Evolutionary conservation across 2,797 vertebrate genomes (phyloP).

Genomic region (Sciurus vulgaris): DNA sequence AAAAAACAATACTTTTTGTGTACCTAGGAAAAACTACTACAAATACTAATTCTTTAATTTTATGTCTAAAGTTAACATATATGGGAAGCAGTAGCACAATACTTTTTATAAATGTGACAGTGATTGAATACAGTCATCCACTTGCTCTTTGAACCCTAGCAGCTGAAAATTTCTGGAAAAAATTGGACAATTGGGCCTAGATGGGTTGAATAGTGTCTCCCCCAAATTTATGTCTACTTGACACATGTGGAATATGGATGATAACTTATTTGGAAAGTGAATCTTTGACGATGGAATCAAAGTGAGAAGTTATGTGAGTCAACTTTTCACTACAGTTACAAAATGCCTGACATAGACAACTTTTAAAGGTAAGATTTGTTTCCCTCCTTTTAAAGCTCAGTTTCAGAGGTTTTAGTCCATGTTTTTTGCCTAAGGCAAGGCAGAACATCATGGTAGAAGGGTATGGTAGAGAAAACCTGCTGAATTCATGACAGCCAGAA

Average conservation of each 20-base stretch:
- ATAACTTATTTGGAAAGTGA: conserved; percentile 8
- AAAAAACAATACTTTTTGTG: conserved; percentile 63
- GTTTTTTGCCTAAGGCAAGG: too few relatives aligned
- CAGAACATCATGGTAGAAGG: too few relatives aligned
- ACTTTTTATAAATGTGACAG: not conserved
- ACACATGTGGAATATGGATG: not conserved
- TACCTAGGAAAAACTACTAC: conserved; percentile 9
- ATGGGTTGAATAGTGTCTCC: not conserved
- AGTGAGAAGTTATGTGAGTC: not conserved
- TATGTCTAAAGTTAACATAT: conserved; percentile 20
- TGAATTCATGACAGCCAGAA: too few relatives aligned
- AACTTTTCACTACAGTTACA: too few relatives aligned
- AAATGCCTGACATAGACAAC: too few relatives aligned
- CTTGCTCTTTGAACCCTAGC: not conserved
- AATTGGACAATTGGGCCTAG: not conserved
- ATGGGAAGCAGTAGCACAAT: not conserved
- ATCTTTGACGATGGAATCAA: not conserved
- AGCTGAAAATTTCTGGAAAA: conserved; percentile 27
- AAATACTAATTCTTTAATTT: conserved; percentile 45
- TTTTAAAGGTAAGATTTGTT: too few relatives aligned
- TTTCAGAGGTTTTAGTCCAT: too few relatives aligned
- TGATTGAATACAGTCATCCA: not conserved
- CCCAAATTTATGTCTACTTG: not conserved
- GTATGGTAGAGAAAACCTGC: too few relatives aligned
- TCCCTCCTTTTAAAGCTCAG: too few relatives aligned